Percentiles rank a stretch among this genome's conserved stretches.
Conservation (phyloP, 1,140 invertebrate genomes). For the Parasteatoda tepidariorum region DNA sequence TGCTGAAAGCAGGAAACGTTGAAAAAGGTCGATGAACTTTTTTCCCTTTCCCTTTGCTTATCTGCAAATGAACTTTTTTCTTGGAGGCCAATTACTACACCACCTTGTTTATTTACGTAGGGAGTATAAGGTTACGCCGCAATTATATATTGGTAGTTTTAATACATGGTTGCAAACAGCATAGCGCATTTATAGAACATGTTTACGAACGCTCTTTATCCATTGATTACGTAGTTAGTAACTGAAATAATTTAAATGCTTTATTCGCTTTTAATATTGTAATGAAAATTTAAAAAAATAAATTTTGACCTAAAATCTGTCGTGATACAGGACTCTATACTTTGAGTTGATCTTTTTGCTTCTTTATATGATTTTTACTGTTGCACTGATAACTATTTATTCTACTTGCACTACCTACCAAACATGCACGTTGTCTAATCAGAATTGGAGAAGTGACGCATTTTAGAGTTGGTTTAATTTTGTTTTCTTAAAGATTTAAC, state of each 20-base stretch:
- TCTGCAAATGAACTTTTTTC: neutral
- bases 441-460: no score
- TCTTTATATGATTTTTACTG: no score
- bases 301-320: no score
- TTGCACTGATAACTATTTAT: no score
- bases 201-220: neutral
- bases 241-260: neutral
- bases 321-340: no score
- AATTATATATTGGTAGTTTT: neutral
- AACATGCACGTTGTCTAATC: no score
- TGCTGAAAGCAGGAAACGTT: neutral
- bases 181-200: no score
- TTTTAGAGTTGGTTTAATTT: no score
- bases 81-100: constrained; percentile 25
- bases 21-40: constrained; percentile 27
- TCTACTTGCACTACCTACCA: no score
- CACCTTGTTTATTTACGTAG: constrained; percentile 7
- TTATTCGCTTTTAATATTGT: neutral
- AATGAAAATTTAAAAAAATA: neutral
- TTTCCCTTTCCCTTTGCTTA: constrained; percentile 2
- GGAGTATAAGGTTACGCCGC: neutral
- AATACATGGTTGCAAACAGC: no score
- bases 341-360: no score
- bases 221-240: neutral
- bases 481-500: no score